Base-by-base conservation (phyloP, 2,888 invertebrate species). In the Neuroscelio doddi region DNA sequence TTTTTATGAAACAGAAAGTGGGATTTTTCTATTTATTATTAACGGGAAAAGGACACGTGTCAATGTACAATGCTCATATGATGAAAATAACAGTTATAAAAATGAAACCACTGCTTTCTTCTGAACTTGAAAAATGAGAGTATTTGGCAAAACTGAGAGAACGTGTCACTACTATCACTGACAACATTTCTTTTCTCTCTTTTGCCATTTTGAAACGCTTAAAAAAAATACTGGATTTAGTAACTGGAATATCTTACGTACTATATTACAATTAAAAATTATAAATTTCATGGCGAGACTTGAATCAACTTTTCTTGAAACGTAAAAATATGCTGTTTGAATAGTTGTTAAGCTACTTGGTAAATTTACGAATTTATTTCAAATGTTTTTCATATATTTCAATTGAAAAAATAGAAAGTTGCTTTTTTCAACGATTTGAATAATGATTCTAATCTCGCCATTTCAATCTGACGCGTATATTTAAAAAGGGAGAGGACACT, bases 161-260 rank as follows among this genome's bases (percentile, higher is more conserved):
- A 17, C 21, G 34, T 34, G 21, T 47, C 10, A 26, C 9, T 27
- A 42, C 9, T 24, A 36, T 29, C 39, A 26, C 34, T 10, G 30
- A 45, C 10, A 29, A 29, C 29, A 41, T 10, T 24, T 46, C 41
- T 34, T 46, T 9, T 39, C n/a, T 9, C 21, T 50, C 41, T 38
- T 45, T 10, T 39, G 41, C 42, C 46, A 32, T 21, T 47, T 57
- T 15, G 52, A 53, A 58, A 36, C 55, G 74, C 74, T 80, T 80
- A 77, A 64, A 76, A n/a, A n/a, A 80, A 81, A 80, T 81, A 81
- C 78, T 80, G 78, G 79, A 76, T 75, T 62, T 79, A 77, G 74
- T 79, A 75, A 64, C 78, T 75, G 75, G 68, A 76, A 75, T 73
- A 74, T 69, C 73, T 77, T 76, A 76, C 52, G 45, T 49, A 12